Conservation (phyloP, 2,888 invertebrate species). For the Drosophila mimetica region DNA sequence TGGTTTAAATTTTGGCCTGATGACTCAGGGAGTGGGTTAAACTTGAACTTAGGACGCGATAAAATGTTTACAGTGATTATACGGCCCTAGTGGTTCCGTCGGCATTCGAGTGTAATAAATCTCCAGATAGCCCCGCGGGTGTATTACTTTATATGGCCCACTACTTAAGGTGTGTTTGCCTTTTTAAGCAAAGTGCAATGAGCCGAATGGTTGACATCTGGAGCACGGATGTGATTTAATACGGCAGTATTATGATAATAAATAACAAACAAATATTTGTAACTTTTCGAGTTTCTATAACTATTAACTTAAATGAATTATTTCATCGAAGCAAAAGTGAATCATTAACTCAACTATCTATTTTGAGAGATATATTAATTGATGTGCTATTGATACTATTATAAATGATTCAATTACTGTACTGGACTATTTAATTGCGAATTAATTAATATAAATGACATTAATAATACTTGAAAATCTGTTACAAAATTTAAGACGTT, state of each 20-base stretch:
- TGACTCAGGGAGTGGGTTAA: slow-evolving; percentile 45
- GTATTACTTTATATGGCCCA: slow-evolving; percentile 26
- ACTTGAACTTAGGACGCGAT: slow-evolving; percentile 31
- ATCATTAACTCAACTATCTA: neutral
- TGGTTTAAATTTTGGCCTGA: neutral
- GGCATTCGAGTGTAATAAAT: slow-evolving; percentile 60
- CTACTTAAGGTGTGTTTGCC: slow-evolving; percentile 39
- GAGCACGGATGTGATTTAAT: neutral
- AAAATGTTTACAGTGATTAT: slow-evolving; percentile 21
- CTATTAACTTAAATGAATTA: neutral
- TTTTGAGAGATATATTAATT: neutral
- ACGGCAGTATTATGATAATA: slow-evolving; percentile 2
- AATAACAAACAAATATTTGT: neutral
- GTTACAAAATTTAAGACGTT: too few relatives aligned
- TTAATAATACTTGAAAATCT: neutral
- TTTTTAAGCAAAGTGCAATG: slow-evolving; percentile 20
- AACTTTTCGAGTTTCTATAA: neutral
- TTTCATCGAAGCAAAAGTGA: neutral
- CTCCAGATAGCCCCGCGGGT: slow-evolving; percentile 46
- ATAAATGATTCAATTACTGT: neutral
- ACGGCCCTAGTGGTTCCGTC: slow-evolving; percentile 2
- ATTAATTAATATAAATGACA: neutral
- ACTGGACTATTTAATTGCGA: neutral
- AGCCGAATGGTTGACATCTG: neutral
- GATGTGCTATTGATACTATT: neutral